Evolutionary conservation across 2,797 vertebrate species (phyloP), one percentile per base, ranked within the genome.

Genomic region (Sparidentex hasta): DNA sequence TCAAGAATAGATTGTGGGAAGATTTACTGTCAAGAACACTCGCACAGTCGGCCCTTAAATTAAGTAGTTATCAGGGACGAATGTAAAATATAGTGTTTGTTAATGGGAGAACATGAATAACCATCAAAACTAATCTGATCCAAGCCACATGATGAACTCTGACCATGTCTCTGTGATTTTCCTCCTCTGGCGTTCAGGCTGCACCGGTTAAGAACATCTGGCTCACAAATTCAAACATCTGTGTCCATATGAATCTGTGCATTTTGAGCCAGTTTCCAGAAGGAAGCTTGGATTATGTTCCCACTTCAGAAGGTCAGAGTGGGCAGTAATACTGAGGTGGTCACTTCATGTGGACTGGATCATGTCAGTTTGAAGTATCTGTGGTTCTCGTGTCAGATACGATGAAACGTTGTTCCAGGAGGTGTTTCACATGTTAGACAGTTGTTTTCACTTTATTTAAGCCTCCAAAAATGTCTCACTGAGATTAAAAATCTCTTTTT

Each of bases 1-100:
- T 67, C 25, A 41, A 57, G 78, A 58, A 74, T 33, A 48, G 33
- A 41, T 56, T 69, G 43, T 70, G 48, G 47, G 17, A 81, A 59
- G 27, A 46, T 54, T 23, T 20, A 7, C 7, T 44, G 64, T 62
- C 33, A 52, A 61, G 46, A 25, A 23, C 59, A 21, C 7, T 1
- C 6, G 4, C 52, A 9, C 25, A 1, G 47, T 25, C 33, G 21
- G 27, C 25, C 59, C 6, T 54, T 70, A 13, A 41, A 68, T 65
- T 33, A 38, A 43, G 17, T 11, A 38, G 29, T 58, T 20, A 16
- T 43, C 18, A 55, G 29, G 58, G 2, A 38, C 52, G 7, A 16
- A 9, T 50, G 27, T 44, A 14, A 44, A 25, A 27, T 21, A 48
- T 43, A 17, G 11, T 44, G 4, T 62, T n/a, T 18, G 27, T 50